phyloP scores from a whole-genome alignment of 1,140 invertebrate genomes.

The Rhopalosiphum padi region DNA sequence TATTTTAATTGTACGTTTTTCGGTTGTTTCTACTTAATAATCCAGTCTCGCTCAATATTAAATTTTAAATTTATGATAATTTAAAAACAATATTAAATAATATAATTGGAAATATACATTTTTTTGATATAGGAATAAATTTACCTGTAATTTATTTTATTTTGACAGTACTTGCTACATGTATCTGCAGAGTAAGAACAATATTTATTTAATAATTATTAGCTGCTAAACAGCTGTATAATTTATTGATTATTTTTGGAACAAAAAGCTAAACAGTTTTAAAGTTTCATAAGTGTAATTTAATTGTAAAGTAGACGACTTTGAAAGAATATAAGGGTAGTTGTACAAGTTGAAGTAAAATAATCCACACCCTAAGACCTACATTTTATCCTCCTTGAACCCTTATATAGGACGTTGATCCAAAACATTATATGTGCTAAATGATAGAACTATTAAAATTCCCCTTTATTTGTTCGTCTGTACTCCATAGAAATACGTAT shows the following conservation, averaged over 20 bases:
- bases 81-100: too few species aligned
- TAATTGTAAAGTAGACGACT: not conserved
- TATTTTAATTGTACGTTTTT: too few species aligned
- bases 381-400: not conserved
- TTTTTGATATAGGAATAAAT: too few species aligned
- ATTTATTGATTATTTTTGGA: not conserved
- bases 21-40: too few species aligned
- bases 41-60: too few species aligned
- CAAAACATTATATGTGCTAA: not conserved
- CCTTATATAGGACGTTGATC: not conserved
- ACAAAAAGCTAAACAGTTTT: not conserved
- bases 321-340: not conserved
- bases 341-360: conserved; percentile 30
- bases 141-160: not conserved
- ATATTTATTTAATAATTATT: not conserved
- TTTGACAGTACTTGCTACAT: not conserved
- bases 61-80: too few species aligned
- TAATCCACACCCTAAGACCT: not conserved
- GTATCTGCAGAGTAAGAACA: not conserved
- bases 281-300: not conserved
- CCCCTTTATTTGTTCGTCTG: too few species aligned
- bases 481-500: not conserved
- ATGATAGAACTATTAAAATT: conserved; percentile 30
- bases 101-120: too few species aligned
- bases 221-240: not conserved